Evolutionary conservation across 2,888 invertebrate species (phyloP).

Genomic region (Frankliniella intonsa): DNA sequence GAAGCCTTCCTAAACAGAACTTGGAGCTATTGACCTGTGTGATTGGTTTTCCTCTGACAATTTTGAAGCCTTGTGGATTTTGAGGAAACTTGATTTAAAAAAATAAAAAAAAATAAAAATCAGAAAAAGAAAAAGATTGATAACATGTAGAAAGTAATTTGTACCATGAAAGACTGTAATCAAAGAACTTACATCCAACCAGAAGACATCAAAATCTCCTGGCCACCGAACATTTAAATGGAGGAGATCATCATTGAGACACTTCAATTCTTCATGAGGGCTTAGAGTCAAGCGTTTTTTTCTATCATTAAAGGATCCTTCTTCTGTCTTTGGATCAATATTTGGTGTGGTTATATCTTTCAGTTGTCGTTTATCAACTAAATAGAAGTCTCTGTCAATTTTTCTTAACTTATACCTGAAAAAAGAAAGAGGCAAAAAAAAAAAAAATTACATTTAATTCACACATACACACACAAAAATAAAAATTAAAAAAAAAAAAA

Average conservation of each 20-base stretch:
- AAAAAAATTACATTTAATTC: background rate
- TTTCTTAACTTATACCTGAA: slow-evolving; percentile 27
- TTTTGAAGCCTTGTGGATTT: slow-evolving; percentile 38
- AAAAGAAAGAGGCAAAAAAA: background rate
- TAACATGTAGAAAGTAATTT: background rate
- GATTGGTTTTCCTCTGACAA: slow-evolving; percentile 53
- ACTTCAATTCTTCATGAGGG: background rate
- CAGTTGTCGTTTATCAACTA: background rate
- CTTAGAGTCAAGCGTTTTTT: background rate
- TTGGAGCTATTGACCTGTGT: slow-evolving; percentile 56
- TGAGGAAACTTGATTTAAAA: slow-evolving; percentile 39
- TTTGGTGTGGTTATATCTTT: slow-evolving; percentile 33
- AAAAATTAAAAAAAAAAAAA: background rate
- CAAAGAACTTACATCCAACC: slow-evolving; percentile 41
- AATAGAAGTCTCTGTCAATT: background rate
- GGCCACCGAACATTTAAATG: slow-evolving; percentile 34
- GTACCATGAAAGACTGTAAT: too few species aligned
- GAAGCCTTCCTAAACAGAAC: slow-evolving; percentile 47
- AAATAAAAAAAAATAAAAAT: slow-evolving; percentile 39
- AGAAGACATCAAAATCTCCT: slow-evolving; percentile 32
- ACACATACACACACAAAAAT: background rate
- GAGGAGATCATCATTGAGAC: slow-evolving; percentile 32
- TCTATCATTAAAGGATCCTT: slow-evolving; percentile 38
- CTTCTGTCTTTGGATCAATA: slow-evolving; percentile 52
- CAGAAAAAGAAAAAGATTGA: slow-evolving; percentile 41